phyloP scores from a whole-genome alignment of 2,797 vertebrate genomes.

The Benthosema pterotum region DNA sequence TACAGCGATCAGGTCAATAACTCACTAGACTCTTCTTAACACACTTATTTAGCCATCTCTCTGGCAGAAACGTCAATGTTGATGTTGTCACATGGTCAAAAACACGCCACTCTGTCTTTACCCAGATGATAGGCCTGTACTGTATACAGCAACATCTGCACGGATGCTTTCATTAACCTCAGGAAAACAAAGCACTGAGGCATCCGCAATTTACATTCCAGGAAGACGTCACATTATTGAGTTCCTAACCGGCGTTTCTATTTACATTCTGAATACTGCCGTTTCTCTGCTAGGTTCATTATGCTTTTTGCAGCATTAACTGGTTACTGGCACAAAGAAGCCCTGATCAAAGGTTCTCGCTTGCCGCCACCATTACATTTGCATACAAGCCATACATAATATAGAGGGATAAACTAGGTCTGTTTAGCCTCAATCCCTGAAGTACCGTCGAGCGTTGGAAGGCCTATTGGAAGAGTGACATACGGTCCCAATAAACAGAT shows the following conservation, averaged over 20 bases:
- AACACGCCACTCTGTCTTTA: conserved; percentile 24
- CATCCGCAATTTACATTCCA: conserved; percentile 49
- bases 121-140: conserved; percentile 6
- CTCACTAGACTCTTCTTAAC: conserved; percentile 25
- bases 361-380: conserved; percentile 58
- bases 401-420: conserved; percentile 53
- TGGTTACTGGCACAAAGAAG: conserved; percentile 53
- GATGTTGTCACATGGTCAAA: conserved; percentile 34
- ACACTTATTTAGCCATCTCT: conserved; percentile 32
- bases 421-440: conserved; percentile 58
- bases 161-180: conserved; percentile 53
- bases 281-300: conserved; percentile 47
- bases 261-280: conserved; percentile 36
- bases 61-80: conserved; percentile 31
- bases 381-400: conserved; percentile 65
- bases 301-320: conserved; percentile 50
- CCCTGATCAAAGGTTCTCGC: conserved; percentile 69
- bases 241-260: conserved; percentile 25
- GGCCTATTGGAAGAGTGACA: conserved; percentile 38
- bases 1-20: conserved; percentile 9
- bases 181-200: conserved; percentile 12
- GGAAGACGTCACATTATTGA: conserved; percentile 29
- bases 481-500: conserved; percentile 52
- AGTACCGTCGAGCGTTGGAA: conserved; percentile 47
- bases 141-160: conserved; percentile 4